A percentile compares a stretch with the other conserved stretches of the same genome.
These are phyloP conservation scores for Eurystomus glaucurus DNA, from an alignment of 2,797 vertebrate species.

Conservation along the genomic window DNA sequence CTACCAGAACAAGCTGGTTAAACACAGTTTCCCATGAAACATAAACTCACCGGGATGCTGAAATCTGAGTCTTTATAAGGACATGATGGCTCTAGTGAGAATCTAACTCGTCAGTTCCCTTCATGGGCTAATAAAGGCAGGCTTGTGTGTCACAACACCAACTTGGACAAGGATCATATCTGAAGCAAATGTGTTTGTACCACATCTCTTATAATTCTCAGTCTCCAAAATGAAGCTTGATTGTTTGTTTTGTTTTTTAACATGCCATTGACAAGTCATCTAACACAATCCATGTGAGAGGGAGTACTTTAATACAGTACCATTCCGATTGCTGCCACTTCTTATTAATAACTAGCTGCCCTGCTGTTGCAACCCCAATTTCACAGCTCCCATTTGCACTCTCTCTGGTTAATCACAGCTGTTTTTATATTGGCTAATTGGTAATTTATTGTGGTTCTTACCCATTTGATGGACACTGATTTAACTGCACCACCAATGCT, in stretches of 20 bases:
- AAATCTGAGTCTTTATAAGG: neutral
- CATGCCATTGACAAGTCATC: neutral
- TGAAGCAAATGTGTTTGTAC: neutral
- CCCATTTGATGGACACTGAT: neutral
- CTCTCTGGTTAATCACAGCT: neutral
- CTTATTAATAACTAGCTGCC: conserved; percentile 33
- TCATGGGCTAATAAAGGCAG: neutral
- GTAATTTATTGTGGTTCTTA: conserved; percentile 9
- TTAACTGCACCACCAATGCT: neutral
- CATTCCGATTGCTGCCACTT: conserved; percentile 22
- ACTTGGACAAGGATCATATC: neutral
- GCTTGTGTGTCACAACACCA: neutral
- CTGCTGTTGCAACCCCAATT: conserved; percentile 32
- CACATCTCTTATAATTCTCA: neutral
- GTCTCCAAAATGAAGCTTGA: neutral
- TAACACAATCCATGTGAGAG: neutral
- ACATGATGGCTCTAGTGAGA: neutral
- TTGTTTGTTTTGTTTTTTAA: neutral
- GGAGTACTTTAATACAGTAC: neutral
- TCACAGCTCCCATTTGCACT: conserved; percentile 11
- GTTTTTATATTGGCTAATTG: conserved; percentile 25
- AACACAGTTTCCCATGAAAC: neutral
- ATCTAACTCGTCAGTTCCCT: neutral
- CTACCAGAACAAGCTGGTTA: neutral
- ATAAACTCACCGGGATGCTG: neutral